These are phyloP conservation scores for Meloe dianella DNA, from an alignment of 2,888 invertebrate species.

Conservation along the genomic window DNA sequence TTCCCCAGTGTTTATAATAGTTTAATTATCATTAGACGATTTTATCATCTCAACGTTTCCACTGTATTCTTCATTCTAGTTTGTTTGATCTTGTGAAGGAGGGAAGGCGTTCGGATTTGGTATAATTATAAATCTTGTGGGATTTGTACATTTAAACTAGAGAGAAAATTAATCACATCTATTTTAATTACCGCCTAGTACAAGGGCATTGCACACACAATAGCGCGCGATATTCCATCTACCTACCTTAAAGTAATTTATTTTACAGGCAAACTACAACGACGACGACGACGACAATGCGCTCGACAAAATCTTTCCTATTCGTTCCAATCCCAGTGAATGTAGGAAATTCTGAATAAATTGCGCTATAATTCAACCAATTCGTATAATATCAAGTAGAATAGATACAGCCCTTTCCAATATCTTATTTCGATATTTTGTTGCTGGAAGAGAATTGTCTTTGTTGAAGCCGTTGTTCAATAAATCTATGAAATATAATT, in stretches of 20 bases:
- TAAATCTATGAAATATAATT: not conserved
- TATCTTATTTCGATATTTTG: not conserved
- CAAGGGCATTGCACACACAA: constrained; percentile 38
- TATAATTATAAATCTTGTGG: constrained; percentile 29
- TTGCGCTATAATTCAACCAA: constrained; percentile 46
- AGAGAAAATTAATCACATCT: constrained; percentile 40
- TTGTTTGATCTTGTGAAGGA: not conserved
- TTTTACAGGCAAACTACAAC: constrained; percentile 29
- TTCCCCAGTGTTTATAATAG: not conserved
- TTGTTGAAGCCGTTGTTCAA: not conserved
- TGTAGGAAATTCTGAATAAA: constrained; percentile 48
- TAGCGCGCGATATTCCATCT: constrained; percentile 21
- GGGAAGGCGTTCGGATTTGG: constrained; percentile 9
- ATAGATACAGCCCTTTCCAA: not conserved
- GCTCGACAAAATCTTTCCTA: constrained; percentile 12
- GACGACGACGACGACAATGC: constrained; percentile 2
- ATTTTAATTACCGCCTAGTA: constrained; percentile 39
- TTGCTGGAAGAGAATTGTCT: not conserved
- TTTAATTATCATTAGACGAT: not conserved
- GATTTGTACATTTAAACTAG: constrained; percentile 27
- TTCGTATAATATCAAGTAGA: constrained; percentile 36
- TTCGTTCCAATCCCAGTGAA: constrained; percentile 20
- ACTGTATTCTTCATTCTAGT: not conserved
- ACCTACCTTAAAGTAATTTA: constrained; percentile 42
- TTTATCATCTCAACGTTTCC: not conserved